A percentile compares a stretch with the other conserved stretches of the same genome.
These are phyloP conservation scores for Columba guinea DNA, from an alignment of 2,797 vertebrate species.

Conservation along the genomic window DNA sequence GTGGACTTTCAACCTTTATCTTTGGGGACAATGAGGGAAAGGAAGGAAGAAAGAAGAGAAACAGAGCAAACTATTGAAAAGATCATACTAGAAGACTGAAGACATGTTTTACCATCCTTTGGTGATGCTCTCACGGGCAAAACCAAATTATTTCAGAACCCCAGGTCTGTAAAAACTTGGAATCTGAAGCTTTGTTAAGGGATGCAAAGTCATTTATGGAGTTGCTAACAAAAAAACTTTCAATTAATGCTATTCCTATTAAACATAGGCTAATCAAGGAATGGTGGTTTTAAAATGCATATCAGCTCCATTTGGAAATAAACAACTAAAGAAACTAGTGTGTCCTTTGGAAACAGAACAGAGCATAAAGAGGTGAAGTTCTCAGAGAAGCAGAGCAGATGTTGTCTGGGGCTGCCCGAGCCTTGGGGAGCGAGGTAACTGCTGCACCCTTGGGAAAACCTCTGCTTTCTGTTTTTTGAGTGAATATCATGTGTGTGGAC, in stretches of 20 bases:
- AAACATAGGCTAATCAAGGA: neutral
- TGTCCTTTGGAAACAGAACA: neutral
- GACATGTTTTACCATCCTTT: neutral
- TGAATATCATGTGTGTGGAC: neutral
- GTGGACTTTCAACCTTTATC: neutral
- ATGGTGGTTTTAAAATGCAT: neutral
- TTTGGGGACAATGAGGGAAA: neutral
- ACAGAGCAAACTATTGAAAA: neutral
- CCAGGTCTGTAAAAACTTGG: neutral
- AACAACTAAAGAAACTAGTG: neutral
- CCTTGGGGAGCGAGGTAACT: neutral
- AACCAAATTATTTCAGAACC: neutral
- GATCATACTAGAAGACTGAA: neutral
- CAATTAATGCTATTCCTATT: neutral
- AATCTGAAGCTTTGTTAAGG: neutral
- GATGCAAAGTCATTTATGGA: neutral
- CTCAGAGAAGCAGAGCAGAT: neutral
- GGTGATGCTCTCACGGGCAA: neutral
- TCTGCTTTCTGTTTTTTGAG: neutral
- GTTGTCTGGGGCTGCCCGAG: neutral
- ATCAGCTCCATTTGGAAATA: neutral
- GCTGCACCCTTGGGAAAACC: neutral
- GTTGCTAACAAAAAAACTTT: neutral
- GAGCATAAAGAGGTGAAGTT: neutral
- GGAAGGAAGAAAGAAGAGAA: neutral